Evolutionary conservation across 2,113 vertebrate species (phyloP).

Genomic region (Malurus elegans): DNA sequence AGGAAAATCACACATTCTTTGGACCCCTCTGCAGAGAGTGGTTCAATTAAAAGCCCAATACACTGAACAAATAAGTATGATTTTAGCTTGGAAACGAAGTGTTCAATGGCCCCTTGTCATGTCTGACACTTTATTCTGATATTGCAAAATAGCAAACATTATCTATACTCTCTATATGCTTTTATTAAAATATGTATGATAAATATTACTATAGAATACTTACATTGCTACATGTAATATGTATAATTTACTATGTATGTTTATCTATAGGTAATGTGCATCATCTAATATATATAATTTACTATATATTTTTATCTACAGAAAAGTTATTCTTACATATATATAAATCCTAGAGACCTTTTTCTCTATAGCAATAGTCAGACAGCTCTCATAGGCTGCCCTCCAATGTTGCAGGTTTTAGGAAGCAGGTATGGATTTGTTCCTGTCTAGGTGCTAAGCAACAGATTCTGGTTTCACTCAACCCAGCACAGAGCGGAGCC

Average conservation of each 20-base stretch:
- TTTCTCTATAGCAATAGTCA: not conserved
- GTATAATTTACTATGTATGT: not conserved
- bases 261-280: not conserved
- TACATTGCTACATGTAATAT: not conserved
- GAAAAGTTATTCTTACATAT: not conserved
- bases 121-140: not conserved
- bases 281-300: not conserved
- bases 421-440: not conserved
- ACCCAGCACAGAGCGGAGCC: not conserved
- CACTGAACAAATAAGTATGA: not conserved
- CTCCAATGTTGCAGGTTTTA: not conserved
- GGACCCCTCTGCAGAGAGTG: not conserved
- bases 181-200: not conserved
- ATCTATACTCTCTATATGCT: not conserved
- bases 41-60: not conserved
- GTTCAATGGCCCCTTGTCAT: not conserved
- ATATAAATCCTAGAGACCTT: not conserved
- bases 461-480: not conserved
- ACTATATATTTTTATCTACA: not conserved
- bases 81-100: not conserved
- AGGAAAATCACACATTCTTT: not conserved
- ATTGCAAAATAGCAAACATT: not conserved
- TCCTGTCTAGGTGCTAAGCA: not conserved
- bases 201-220: not conserved
- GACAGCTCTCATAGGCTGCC: not conserved